Evolutionary conservation across 2,888 invertebrate genomes (phyloP), one percentile per base, ranked within the genome.

Genomic region (Phortica okadai): DNA sequence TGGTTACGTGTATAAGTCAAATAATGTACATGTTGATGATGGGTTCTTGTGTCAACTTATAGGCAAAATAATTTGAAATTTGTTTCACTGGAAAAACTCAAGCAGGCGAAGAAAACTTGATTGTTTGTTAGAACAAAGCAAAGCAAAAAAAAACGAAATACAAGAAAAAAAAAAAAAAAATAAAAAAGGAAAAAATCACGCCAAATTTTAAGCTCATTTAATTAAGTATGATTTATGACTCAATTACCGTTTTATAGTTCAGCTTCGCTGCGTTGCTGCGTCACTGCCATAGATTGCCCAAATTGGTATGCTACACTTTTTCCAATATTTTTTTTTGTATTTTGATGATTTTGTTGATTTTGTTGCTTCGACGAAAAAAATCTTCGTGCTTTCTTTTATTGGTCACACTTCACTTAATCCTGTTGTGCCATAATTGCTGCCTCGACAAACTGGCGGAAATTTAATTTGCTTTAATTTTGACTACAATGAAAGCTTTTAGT

Each of bases 201-300:
- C 25, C 7, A 62, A 62, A 0, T 54, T 54, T 16, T 25, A 25
- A 62, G 16, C 10, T n/a, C 54, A 74, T 78, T 81, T 79, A 82
- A 84, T 83, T 84, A 80, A 76, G 45, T 62, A 75, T 81, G 79
- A 84, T 84, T 85, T 80, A 79, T 82, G 80, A 80, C 80, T 84
- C 81, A 84, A 84, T 84, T 85, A 85, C 84, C 84, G 82, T 85
- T 84, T 66, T 62, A 77, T 73, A 74, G 78, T 64, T 74, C 79
- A 75, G 66, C 21, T 62, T 33, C 33, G 33, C 62, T 54, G 42
- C 56, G 54, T 72, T 21, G 56, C 33, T 62, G 62, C n/a, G 21
- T 45, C n/a, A 6, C 50, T 72, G 42, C 41, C 44, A 33, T 1
- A 25, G 33, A 41, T 42, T 14, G 45, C 64, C 67, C 67, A 67